A percentile compares a stretch with the other conserved stretches of the same genome.
phyloP scores from a whole-genome alignment of 1,140 invertebrate genomes.

The Micrasema minimum region DNA sequence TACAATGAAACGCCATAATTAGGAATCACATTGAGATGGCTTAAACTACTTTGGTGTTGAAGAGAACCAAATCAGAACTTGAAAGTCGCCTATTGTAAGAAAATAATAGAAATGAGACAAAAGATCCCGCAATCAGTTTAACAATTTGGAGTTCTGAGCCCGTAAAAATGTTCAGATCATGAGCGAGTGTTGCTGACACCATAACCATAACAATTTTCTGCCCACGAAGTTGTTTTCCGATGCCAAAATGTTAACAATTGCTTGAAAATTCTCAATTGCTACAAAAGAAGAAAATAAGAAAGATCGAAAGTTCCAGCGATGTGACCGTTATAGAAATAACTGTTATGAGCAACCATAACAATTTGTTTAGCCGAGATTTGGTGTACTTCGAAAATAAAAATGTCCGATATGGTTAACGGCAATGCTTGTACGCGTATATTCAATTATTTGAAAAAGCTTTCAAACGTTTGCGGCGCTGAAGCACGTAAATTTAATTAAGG shows the following conservation, averaged over 20 bases:
- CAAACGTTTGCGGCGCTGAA: conserved; percentile 17
- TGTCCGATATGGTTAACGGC: background rate
- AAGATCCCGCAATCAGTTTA: too few species aligned
- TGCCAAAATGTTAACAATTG: conserved; percentile 11
- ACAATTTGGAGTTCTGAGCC: too few species aligned
- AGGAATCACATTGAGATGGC: too few species aligned
- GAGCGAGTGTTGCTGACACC: conserved; percentile 1
- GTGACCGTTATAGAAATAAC: too few species aligned
- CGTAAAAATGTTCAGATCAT: background rate
- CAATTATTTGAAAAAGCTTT: conserved; percentile 27
- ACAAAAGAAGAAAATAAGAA: too few species aligned
- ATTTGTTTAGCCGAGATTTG: background rate
- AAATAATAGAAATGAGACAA: too few species aligned
- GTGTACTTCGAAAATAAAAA: background rate
- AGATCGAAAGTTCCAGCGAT: too few species aligned
- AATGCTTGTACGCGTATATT: conserved; percentile 10
- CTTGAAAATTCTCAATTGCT: background rate
- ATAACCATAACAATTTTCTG: conserved; percentile 17
- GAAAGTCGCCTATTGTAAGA: too few species aligned
- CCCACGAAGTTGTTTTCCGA: background rate
- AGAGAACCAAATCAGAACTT: too few species aligned
- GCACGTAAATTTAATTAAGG: conserved; percentile 15
- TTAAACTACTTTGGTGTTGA: too few species aligned
- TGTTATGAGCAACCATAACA: too few species aligned
- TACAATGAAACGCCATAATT: too few species aligned